Evolutionary conservation across 2,888 invertebrate species (phyloP).

Genomic region (Hermodice carunculata): DNA sequence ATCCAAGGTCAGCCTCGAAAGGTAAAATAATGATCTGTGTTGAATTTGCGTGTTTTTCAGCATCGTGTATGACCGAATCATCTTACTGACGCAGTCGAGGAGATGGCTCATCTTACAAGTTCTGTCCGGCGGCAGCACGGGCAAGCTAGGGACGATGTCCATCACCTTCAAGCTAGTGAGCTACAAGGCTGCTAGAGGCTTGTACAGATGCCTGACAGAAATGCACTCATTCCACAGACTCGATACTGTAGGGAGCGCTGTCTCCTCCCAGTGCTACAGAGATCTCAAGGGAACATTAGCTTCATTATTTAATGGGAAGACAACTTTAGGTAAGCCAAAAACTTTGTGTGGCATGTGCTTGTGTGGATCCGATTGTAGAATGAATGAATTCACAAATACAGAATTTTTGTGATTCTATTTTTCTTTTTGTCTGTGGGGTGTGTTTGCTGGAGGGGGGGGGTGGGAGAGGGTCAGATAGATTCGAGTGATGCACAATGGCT

Average conservation of each 20-base stretch:
- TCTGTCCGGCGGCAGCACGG: conserved; percentile 54
- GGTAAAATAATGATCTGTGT: no score
- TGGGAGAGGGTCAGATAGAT: no score
- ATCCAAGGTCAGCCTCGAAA: no score
- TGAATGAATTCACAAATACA: no score
- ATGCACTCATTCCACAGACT: conserved; percentile 94
- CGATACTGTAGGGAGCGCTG: conserved; percentile 89
- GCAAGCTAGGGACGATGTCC: no score
- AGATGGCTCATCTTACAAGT: conserved; percentile 59
- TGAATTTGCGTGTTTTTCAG: no score
- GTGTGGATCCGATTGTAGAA: no score
- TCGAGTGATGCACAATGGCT: no score
- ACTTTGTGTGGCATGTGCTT: no score
- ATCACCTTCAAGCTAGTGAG: conserved; percentile 85
- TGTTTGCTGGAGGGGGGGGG: no score
- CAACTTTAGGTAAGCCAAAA: conserved; percentile 53
- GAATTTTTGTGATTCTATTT: no score
- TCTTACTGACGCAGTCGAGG: conserved; percentile 63
- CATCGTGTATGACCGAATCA: conserved; percentile 62
- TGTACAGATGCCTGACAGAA: conserved; percentile 81
- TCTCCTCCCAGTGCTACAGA: conserved; percentile 89
- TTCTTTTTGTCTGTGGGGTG: no score
- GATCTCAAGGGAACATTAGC: conserved; percentile 92
- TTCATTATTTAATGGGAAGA: conserved; percentile 86
- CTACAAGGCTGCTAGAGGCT: conserved; percentile 83